Evolutionary conservation across 2,797 vertebrate genomes (phyloP).

Genomic region (Notolabrus celidotus): DNA sequence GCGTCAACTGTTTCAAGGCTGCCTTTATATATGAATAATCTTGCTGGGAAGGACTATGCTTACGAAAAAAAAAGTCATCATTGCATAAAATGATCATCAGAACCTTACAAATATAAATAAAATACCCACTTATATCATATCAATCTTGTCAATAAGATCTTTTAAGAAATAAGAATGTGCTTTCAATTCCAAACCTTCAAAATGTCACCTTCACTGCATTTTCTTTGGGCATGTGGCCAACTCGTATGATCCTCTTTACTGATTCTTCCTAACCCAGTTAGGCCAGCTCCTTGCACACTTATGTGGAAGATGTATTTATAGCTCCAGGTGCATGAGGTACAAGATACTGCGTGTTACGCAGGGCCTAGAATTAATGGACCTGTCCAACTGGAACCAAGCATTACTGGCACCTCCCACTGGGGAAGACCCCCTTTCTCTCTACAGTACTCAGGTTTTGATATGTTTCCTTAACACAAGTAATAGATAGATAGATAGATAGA

Average conservation of each 20-base stretch:
- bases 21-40: background rate
- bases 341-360: constrained; percentile 56
- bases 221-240: constrained; percentile 49
- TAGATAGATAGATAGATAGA: no score
- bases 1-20: background rate
- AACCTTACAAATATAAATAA: no score
- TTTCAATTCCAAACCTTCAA: constrained; percentile 46
- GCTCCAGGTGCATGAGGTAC: constrained; percentile 81
- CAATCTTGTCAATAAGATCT: background rate
- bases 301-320: constrained; percentile 85
- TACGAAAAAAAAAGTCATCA: background rate
- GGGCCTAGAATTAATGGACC: constrained; percentile 79
- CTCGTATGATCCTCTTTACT: constrained; percentile 46
- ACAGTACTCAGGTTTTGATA: constrained; percentile 29
- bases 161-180: constrained; percentile 36
- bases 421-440: constrained; percentile 71
- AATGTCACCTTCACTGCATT: constrained; percentile 48
- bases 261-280: constrained; percentile 80
- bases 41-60: background rate
- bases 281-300: constrained; percentile 69
- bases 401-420: constrained; percentile 67
- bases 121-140: no score
- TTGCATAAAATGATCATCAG: background rate
- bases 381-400: constrained; percentile 63
- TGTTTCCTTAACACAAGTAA: constrained; percentile 29